Conservation (phyloP, 2,888 invertebrate genomes). For the Unio delphinus region DNA sequence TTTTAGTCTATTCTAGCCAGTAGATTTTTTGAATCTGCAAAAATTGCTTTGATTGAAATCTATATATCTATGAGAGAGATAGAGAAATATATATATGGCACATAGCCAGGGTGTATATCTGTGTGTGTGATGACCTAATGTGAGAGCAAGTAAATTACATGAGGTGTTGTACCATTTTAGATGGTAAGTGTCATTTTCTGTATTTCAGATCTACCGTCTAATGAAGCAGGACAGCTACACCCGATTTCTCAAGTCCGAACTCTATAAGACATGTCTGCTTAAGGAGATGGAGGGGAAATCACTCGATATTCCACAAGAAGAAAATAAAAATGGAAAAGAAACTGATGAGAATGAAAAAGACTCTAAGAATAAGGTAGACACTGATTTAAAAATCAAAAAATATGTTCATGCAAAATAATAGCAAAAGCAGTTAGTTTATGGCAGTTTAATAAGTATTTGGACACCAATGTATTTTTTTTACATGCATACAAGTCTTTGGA, state of each 20-base stretch:
- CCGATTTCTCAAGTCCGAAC: conserved; percentile 84
- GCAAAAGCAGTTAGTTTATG: too few species aligned
- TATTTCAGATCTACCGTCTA: conserved; percentile 92
- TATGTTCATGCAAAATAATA: too few species aligned
- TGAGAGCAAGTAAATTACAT: not conserved
- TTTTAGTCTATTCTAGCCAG: too few species aligned
- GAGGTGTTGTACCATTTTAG: too few species aligned
- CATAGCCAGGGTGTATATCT: too few species aligned
- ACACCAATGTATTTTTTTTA: too few species aligned
- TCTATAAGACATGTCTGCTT: conserved; percentile 83
- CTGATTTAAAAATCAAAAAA: conserved; percentile 27
- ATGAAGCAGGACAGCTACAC: conserved; percentile 99
- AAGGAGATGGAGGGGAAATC: conserved; percentile 66
- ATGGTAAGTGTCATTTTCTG: conserved; percentile 8
- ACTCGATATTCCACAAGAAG: conserved; percentile 37
- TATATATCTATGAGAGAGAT: accelerated
- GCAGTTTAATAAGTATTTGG: too few species aligned
- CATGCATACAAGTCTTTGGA: too few species aligned
- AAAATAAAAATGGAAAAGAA: conserved; percentile 33
- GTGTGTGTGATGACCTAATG: not conserved
- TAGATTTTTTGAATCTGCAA: too few species aligned
- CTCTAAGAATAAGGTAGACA: conserved; percentile 27
- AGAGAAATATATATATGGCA: too few species aligned
- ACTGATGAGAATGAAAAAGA: conserved; percentile 30
- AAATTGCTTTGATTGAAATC: too few species aligned